These are phyloP conservation scores for Brachyptera putata DNA, from an alignment of 2,888 invertebrate species.

Conservation along the genomic window DNA sequence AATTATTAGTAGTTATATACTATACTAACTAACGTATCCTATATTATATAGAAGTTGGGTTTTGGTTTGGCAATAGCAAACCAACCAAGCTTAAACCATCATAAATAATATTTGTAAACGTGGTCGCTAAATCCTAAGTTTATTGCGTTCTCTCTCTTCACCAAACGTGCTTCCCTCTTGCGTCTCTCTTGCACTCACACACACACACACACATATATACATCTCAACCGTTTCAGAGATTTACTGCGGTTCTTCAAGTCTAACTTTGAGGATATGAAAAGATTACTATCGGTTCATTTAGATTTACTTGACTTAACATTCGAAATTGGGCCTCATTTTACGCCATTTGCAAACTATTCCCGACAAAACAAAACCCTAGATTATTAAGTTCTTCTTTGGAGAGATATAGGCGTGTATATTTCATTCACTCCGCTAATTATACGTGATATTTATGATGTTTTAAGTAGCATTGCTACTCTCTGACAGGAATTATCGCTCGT, in stretches of 20 bases:
- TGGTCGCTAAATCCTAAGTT: conserved; percentile 45
- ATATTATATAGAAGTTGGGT: conserved; percentile 3
- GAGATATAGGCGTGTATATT: too few species aligned
- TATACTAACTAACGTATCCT: conserved; percentile 9
- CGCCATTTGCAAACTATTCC: too few species aligned
- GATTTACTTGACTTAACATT: too few species aligned
- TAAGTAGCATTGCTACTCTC: too few species aligned
- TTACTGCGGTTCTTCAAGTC: not conserved
- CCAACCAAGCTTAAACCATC: conserved; percentile 25
- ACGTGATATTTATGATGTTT: too few species aligned
- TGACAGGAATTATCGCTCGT: too few species aligned
- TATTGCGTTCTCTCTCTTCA: conserved; percentile 40
- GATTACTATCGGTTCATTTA: not conserved
- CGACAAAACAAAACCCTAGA: too few species aligned
- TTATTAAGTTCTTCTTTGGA: too few species aligned
- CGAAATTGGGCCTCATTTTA: too few species aligned
- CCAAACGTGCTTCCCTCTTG: not conserved
- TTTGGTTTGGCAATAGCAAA: conserved; percentile 19
- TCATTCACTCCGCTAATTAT: too few species aligned
- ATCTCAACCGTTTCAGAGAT: not conserved
- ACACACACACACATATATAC: too few species aligned
- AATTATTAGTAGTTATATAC: conserved; percentile 28
- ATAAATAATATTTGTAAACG: conserved; percentile 31
- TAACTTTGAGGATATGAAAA: not conserved
- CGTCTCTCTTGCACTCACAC: too few species aligned